Percentiles rank a stretch among this genome's conserved stretches.
Conservation (phyloP, 2,113 vertebrate genomes). For the Dipodomys spectabilis region DNA sequence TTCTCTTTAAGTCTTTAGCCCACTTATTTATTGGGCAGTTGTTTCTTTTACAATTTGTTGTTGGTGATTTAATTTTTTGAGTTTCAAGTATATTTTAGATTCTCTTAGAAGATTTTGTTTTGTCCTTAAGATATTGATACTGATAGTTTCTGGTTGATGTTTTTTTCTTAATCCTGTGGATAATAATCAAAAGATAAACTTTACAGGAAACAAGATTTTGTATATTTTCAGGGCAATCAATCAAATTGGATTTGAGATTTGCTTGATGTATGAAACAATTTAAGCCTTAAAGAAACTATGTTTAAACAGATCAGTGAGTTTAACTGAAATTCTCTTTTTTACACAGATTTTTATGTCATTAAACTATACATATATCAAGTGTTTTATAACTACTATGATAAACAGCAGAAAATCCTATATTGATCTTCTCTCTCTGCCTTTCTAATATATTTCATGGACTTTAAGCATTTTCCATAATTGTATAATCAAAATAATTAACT, state of each 20-base stretch:
- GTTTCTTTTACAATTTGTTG: no score
- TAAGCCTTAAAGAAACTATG: background rate
- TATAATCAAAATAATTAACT: conserved; percentile 16
- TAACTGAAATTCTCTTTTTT: background rate
- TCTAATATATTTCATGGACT: background rate
- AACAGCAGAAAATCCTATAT: background rate
- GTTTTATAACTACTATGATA: background rate
- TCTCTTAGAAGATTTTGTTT: background rate
- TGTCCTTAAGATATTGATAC: background rate
- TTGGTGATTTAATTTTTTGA: no score
- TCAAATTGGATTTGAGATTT: background rate
- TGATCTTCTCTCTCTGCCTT: conserved; percentile 1
- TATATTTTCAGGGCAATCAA: background rate
- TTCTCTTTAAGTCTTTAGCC: no score
- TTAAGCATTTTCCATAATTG: background rate
- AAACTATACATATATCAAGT: conserved; percentile 22
- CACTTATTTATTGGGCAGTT: no score
- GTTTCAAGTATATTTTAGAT: background rate
- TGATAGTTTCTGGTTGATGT: background rate
- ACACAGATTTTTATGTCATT: background rate
- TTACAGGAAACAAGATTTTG: background rate
- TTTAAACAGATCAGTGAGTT: background rate
- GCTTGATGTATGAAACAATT: background rate
- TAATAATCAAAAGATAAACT: background rate
- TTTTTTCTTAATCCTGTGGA: background rate